A percentile compares a stretch with the other conserved stretches of the same genome.
Conservation (phyloP, 2,888 invertebrate species). For the Germaria angustata region DNA sequence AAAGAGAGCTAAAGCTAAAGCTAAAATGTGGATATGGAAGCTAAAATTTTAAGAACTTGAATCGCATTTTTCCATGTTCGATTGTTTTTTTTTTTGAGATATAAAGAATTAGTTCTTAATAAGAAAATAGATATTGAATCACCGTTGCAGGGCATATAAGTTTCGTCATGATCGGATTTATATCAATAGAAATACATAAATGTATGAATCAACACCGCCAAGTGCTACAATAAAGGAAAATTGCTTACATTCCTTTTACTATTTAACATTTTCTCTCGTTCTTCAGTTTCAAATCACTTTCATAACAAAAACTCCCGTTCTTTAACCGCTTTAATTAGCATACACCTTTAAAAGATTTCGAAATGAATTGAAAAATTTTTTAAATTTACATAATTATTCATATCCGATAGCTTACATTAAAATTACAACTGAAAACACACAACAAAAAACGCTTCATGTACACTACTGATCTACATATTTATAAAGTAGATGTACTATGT, state of each 20-base stretch:
- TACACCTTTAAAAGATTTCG: constrained; percentile 5
- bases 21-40: too few species aligned
- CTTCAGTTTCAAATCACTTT: neutral
- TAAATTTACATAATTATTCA: constrained; percentile 34
- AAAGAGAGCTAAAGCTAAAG: too few species aligned
- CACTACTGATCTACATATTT: constrained; percentile 47
- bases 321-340: constrained; percentile 15
- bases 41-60: too few species aligned
- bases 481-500: constrained; percentile 31
- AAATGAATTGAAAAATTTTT: neutral
- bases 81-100: too few species aligned
- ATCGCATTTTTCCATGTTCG: too few species aligned
- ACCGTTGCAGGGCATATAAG: too few species aligned
- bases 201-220: neutral
- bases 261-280: neutral
- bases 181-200: too few species aligned
- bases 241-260: neutral
- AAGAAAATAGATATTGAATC: too few species aligned
- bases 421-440: neutral
- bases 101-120: too few species aligned
- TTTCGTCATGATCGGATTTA: too few species aligned
- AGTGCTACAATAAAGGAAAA: neutral
- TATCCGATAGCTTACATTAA: constrained; percentile 14
- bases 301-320: constrained; percentile 3
- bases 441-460: constrained; percentile 5